Base-by-base conservation (phyloP, 2,113 vertebrate genomes). In the Lophochroa leadbeateri region DNA sequence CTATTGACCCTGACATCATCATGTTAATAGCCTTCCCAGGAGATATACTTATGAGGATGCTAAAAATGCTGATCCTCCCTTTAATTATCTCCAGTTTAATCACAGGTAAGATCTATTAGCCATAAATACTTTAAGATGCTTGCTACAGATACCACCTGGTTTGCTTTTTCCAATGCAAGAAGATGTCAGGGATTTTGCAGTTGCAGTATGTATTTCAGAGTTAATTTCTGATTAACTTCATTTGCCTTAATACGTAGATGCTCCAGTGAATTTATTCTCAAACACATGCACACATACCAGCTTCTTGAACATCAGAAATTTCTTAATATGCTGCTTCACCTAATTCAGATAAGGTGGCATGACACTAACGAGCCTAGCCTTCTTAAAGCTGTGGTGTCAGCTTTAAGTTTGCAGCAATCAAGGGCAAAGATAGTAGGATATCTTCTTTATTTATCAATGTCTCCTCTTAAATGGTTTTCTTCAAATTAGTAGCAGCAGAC, bases 11-110 rank as follows among this genome's bases (percentile, higher is more conserved):
- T 11, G 99, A 99, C 67, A 98, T 99, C 63, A 85, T 99, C 92
- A 99, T 99, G 99, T 96, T 99, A 94, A 99, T 99, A 95, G 98
- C 99, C 88, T 99, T 99, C 96, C 99, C 99, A 5, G 99, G 99
- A 97, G 99, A 99, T 77, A 99, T 99, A 90, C 98, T 99, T 79
- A 99, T 99, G 99, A 98, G 99, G 97, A 99, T 99, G 99, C 97
- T 99, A 86, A 99, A 99, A 97, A 99, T 99, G 99, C 97, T 99
- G 96, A 99, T 99, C 93, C 98, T 99, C 60, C 99, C 99, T 74
- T 98, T 99, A 77, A 99, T 99, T 98, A 99, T 99, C 97, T 99
- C 99, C 97, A 99, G 99, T 98, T 98, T 99, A 98, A 99, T 99
- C 97, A 99, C 99, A 98, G 99, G 99, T 99, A 88, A 97, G 96